These are phyloP conservation scores for Spilogale gracilis DNA, from an alignment of 2,113 vertebrate genomes.

Conservation along the genomic window DNA sequence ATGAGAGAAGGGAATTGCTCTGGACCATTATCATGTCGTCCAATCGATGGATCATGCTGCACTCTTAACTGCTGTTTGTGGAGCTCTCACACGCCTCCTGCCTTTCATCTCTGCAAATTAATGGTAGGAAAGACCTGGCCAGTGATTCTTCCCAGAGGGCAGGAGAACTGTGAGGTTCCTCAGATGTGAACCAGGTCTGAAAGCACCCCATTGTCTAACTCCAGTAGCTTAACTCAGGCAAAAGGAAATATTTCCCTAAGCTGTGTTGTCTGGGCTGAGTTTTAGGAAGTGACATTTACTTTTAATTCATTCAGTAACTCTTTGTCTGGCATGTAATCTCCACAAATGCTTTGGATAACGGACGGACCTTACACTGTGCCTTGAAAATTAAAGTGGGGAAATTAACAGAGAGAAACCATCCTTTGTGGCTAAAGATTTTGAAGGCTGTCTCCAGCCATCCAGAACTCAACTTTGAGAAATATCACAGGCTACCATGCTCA, in stretches of 20 bases:
- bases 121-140: background rate
- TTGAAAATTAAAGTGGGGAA: constrained; percentile 62
- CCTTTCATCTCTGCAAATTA: background rate
- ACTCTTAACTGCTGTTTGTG: background rate
- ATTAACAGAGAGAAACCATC: background rate
- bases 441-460: background rate
- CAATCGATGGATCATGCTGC: background rate
- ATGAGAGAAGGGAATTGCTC: background rate
- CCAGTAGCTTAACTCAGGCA: background rate
- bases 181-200: background rate
- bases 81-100: background rate
- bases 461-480: background rate
- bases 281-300: constrained; percentile 78
- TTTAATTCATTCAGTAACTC: constrained; percentile 74
- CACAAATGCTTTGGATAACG: constrained; percentile 64
- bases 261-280: constrained; percentile 53
- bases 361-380: constrained; percentile 31
- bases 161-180: background rate
- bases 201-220: background rate
- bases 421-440: background rate
- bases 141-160: background rate
- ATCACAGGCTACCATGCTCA: background rate
- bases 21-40: background rate
- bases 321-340: constrained; percentile 66
- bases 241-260: constrained; percentile 63